Conservation (phyloP, 2,113 vertebrate species). For the Willisornis vidua region DNA sequence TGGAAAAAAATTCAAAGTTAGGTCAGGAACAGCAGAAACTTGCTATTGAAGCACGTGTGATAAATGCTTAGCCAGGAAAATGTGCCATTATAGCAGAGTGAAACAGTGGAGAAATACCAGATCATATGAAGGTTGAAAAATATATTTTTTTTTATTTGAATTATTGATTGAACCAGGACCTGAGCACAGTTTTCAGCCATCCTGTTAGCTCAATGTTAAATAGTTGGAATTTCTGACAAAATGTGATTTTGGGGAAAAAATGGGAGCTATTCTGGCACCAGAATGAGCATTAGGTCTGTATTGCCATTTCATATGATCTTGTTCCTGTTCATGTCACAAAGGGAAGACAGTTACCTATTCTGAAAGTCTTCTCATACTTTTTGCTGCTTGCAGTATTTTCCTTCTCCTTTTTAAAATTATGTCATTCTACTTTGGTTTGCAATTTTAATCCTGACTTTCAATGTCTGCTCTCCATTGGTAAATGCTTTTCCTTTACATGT, state of each 20-base stretch:
- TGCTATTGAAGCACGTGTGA: background rate
- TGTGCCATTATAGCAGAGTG: background rate
- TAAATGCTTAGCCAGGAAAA: background rate
- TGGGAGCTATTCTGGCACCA: background rate
- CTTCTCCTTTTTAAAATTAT: background rate
- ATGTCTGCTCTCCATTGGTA: background rate
- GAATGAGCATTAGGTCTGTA: background rate
- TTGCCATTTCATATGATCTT: background rate
- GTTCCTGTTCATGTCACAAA: background rate
- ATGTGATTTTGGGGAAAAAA: background rate
- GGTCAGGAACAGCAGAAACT: background rate
- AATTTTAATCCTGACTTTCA: background rate
- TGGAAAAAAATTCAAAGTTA: background rate
- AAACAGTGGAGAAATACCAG: background rate
- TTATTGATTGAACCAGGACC: background rate
- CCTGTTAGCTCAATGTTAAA: background rate
- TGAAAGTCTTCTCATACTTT: background rate
- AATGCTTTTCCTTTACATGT: background rate
- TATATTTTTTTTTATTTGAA: background rate
- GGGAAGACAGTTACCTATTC: background rate
- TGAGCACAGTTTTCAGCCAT: background rate
- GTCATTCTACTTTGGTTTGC: background rate
- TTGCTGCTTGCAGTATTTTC: background rate
- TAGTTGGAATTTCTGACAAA: background rate
- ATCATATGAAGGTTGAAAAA: background rate